A percentile compares a stretch with the other conserved stretches of the same genome.
Evolutionary conservation across 2,797 vertebrate genomes (phyloP).

Genomic region (Manis crassicaudata): DNA sequence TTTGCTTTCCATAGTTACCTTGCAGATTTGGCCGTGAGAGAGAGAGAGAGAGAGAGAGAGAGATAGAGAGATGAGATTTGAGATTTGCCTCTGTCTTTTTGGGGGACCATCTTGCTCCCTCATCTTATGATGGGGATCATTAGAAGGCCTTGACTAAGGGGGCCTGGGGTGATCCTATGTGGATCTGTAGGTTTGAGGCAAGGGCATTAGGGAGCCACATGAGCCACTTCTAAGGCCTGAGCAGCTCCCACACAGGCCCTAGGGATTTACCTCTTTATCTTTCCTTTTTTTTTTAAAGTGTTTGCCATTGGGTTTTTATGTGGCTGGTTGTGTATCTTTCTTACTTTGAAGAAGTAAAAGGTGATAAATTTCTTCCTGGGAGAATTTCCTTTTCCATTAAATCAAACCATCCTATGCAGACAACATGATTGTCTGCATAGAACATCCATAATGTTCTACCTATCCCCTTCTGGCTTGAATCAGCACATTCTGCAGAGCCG

Average conservation of each 20-base stretch:
- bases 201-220: not conserved
- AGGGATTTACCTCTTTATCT: not conserved
- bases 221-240: not conserved
- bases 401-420: not conserved
- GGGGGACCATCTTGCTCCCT: not conserved
- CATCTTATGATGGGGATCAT: not conserved
- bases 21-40: not conserved
- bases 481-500: not conserved
- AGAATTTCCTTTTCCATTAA: not conserved
- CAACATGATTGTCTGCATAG: no score
- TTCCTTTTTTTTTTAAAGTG: not conserved
- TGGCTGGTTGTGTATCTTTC: not conserved
- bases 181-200: not conserved
- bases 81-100: not conserved
- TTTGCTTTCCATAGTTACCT: not conserved
- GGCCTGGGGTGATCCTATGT: not conserved
- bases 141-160: not conserved
- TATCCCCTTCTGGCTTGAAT: not conserved
- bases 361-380: not conserved
- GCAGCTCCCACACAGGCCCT: not conserved
- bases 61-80: not conserved
- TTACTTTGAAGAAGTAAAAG: not conserved
- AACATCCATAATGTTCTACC: not conserved
- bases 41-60: not conserved
- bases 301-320: no score